These are phyloP conservation scores for Erebia palarica DNA, from an alignment of 2,888 invertebrate genomes.

Conservation along the genomic window DNA sequence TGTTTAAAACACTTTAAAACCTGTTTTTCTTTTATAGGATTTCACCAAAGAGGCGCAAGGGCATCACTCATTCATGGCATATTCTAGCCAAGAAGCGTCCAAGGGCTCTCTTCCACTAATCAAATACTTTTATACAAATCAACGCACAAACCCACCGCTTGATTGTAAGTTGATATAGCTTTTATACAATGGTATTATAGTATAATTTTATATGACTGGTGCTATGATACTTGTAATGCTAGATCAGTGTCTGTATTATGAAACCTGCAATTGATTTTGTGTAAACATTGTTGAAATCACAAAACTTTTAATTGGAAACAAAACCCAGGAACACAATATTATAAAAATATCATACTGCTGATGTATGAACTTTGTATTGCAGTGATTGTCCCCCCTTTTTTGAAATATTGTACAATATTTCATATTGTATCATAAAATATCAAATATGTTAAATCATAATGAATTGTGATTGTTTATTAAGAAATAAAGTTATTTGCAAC, in stretches of 20 bases:
- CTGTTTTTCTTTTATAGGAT: constrained; percentile 56
- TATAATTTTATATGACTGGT: constrained; percentile 61
- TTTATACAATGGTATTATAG: constrained; percentile 29
- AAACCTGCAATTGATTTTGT: constrained; percentile 4
- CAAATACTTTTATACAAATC: constrained; percentile 29
- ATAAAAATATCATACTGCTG: too few species aligned
- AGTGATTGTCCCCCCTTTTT: too few species aligned
- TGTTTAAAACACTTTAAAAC: too few species aligned
- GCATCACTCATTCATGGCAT: constrained; percentile 72
- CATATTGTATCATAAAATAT: too few species aligned
- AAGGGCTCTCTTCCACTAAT: constrained; percentile 70
- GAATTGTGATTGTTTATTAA: too few species aligned
- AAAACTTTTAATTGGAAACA: too few species aligned
- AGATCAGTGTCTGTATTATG: neutral
- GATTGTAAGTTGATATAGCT: constrained; percentile 49
- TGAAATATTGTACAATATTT: too few species aligned
- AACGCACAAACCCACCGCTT: constrained; percentile 66
- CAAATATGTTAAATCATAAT: too few species aligned
- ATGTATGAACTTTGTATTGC: too few species aligned
- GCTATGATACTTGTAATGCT: constrained; percentile 49
- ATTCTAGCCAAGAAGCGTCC: constrained; percentile 73
- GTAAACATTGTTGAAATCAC: too few species aligned
- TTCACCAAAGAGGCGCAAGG: constrained; percentile 73
- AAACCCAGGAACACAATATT: too few species aligned
- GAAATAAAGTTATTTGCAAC: neutral